Conservation (phyloP, 2,888 invertebrate genomes). For the Neelides folsomi region DNA sequence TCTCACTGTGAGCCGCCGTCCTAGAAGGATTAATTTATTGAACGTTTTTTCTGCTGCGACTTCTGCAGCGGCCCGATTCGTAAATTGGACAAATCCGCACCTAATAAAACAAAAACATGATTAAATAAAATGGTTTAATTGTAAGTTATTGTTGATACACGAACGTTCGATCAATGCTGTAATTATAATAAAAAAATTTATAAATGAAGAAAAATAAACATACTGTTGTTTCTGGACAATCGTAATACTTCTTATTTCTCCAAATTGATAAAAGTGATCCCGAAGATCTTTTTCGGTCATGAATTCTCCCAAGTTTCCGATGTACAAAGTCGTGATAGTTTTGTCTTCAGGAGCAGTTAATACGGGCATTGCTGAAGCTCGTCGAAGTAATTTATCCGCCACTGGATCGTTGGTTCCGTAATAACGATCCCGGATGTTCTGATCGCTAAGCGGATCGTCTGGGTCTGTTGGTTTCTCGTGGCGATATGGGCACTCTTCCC, state of each 20-base stretch:
- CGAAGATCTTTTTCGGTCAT: slow-evolving; percentile 76
- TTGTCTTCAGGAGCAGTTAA: slow-evolving; percentile 90
- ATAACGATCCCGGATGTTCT: slow-evolving; percentile 85
- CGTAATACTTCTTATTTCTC: slow-evolving; percentile 88
- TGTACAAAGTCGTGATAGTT: slow-evolving; percentile 88
- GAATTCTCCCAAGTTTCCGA: slow-evolving; percentile 85
- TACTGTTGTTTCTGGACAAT: slow-evolving; percentile 74
- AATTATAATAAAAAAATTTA: no score
- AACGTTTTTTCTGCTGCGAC: slow-evolving; percentile 89
- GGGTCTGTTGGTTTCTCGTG: slow-evolving; percentile 95
- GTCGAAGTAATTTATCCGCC: slow-evolving; percentile 77
- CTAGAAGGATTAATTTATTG: slow-evolving; percentile 74
- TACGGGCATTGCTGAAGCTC: slow-evolving; percentile 86
- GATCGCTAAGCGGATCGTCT: slow-evolving; percentile 89
- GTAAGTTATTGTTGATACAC: no score
- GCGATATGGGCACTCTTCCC: slow-evolving; percentile 91
- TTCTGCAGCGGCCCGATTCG: slow-evolving; percentile 77
- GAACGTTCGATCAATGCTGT: no score
- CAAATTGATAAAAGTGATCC: slow-evolving; percentile 96
- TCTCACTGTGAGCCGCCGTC: slow-evolving; percentile 84
- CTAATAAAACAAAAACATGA: no score
- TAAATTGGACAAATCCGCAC: slow-evolving; percentile 95
- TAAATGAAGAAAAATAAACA: no score
- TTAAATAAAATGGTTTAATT: no score
- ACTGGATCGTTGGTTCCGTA: slow-evolving; percentile 94